Conservation (phyloP, 2,888 invertebrate genomes). For the Vannuccia rotundouncinata region DNA sequence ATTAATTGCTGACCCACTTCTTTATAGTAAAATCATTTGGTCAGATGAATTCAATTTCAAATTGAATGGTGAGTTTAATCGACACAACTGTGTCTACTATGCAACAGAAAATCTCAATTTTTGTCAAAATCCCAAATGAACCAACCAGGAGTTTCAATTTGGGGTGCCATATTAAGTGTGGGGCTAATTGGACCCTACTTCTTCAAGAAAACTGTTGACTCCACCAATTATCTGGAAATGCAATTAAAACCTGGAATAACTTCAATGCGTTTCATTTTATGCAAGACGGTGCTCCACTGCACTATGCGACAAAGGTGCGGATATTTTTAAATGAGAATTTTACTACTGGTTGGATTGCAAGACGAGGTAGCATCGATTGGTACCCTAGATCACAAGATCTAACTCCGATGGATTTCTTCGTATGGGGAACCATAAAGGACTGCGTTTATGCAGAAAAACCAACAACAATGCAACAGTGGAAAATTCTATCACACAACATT, state of each 20-base stretch:
- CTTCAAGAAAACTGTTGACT: slow-evolving; percentile 21
- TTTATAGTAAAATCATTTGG: not conserved
- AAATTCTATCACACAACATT: slow-evolving; percentile 16
- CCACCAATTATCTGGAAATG: slow-evolving; percentile 26
- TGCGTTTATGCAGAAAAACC: slow-evolving; percentile 6
- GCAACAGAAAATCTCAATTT: slow-evolving; percentile 8
- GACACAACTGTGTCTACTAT: slow-evolving; percentile 12
- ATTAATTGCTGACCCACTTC: not conserved
- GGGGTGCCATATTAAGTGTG: slow-evolving; percentile 17
- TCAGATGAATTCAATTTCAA: not conserved
- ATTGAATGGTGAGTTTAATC: slow-evolving; percentile 12
- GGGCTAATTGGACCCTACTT: slow-evolving; percentile 19
- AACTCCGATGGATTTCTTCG: slow-evolving; percentile 21
- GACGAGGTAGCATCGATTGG: slow-evolving; percentile 17
- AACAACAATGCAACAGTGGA: slow-evolving; percentile 15
- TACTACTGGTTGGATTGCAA: slow-evolving; percentile 5
- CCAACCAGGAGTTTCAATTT: slow-evolving; percentile 7
- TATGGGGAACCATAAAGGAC: slow-evolving; percentile 7
- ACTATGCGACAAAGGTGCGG: slow-evolving; percentile 10
- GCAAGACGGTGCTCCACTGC: slow-evolving; percentile 12
- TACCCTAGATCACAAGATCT: slow-evolving; percentile 11
- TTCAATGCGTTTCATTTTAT: slow-evolving; percentile 21
- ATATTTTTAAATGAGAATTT: slow-evolving; percentile 21
- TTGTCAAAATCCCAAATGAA: no score
- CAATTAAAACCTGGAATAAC: slow-evolving; percentile 10